Conservation (phyloP, 2,113 vertebrate species). For the Nerophis ophidion region DNA sequence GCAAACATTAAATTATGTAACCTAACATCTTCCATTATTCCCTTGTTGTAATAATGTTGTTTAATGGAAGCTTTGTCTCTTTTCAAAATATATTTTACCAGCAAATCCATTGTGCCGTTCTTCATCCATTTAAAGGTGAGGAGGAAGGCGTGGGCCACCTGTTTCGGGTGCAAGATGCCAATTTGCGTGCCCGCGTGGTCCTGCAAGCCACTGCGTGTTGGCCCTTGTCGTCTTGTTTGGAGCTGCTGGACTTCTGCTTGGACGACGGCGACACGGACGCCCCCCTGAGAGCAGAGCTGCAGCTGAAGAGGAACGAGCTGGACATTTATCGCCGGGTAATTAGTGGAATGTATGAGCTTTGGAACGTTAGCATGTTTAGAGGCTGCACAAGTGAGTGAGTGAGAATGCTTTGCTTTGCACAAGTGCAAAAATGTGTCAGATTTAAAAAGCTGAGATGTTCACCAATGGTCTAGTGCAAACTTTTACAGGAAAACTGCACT, state of each 20-base stretch:
- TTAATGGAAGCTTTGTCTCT: too few relatives aligned
- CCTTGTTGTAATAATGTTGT: too few relatives aligned
- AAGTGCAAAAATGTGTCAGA: too few relatives aligned
- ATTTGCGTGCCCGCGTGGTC: conserved; percentile 76
- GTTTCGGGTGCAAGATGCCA: conserved; percentile 77
- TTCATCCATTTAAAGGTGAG: conserved; percentile 40
- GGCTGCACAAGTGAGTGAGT: too few relatives aligned
- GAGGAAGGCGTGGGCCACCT: conserved; percentile 74
- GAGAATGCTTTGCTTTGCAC: too few relatives aligned
- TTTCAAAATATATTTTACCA: too few relatives aligned
- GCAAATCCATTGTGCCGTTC: too few relatives aligned
- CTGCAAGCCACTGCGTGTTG: conserved; percentile 81
- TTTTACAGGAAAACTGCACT: too few relatives aligned
- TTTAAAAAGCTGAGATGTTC: too few relatives aligned
- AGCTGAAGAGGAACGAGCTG: conserved; percentile 78
- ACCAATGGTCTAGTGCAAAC: too few relatives aligned
- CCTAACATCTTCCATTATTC: too few relatives aligned
- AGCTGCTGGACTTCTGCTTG: conserved; percentile 86
- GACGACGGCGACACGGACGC: conserved; percentile 67
- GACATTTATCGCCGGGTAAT: conserved; percentile 82
- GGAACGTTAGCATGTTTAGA: not conserved
- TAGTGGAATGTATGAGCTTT: not conserved
- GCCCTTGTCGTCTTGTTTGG: conserved; percentile 80
- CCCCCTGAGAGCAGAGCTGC: conserved; percentile 69
- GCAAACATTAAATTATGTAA: too few relatives aligned